Evolutionary conservation across 2,888 invertebrate species (phyloP).

Genomic region (Aphidius colemani): DNA sequence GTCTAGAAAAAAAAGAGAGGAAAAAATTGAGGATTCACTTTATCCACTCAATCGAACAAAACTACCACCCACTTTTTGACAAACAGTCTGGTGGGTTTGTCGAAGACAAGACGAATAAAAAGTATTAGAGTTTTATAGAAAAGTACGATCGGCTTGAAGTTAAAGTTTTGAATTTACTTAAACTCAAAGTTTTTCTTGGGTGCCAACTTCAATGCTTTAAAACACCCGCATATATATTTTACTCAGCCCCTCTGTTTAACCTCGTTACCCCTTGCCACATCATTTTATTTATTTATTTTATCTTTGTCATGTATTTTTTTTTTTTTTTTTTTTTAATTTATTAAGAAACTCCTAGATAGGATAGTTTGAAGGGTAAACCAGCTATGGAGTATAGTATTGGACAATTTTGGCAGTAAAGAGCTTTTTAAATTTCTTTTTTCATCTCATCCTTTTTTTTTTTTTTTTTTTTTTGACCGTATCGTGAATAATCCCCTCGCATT

Average conservation of each 20-base stretch:
- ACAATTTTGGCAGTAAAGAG: background rate
- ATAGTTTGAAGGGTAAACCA: background rate
- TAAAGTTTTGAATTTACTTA: conserved; percentile 44
- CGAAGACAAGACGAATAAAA: conserved; percentile 10
- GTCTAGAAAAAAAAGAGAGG: too few relatives aligned
- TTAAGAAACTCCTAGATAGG: too few relatives aligned
- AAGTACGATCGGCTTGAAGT: background rate
- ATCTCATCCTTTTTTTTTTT: background rate
- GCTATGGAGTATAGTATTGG: background rate
- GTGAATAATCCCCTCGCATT: background rate
- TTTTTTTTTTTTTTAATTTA: too few relatives aligned
- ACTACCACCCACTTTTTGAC: conserved; percentile 34
- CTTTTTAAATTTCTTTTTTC: too few relatives aligned
- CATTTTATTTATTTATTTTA: background rate
- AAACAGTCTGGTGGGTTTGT: conserved; percentile 35
- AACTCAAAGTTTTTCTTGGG: conserved; percentile 22
- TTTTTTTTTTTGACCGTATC: background rate
- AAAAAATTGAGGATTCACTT: conserved; percentile 31
- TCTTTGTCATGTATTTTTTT: background rate
- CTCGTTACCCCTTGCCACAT: background rate
- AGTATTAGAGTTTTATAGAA: background rate
- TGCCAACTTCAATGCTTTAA: background rate
- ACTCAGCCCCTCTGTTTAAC: background rate
- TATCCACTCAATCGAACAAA: conserved; percentile 49
- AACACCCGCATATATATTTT: background rate